Conservation (phyloP, 2,888 invertebrate species). For the Diarsia brunnea region DNA sequence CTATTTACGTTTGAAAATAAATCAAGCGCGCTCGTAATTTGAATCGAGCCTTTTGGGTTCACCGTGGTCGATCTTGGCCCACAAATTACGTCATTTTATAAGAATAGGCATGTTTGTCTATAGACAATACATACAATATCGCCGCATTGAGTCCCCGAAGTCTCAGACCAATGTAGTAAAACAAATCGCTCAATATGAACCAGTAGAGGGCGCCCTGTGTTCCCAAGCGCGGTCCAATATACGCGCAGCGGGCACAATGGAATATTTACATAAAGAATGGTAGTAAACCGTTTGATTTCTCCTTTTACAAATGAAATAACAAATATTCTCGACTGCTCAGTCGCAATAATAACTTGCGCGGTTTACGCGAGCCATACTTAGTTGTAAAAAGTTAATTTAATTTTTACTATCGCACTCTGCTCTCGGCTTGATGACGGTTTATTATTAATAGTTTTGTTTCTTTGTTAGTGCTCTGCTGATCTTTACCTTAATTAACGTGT, state of each 20-base stretch:
- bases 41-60: constrained; percentile 15
- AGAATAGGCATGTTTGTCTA: constrained; percentile 32
- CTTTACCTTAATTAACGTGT: constrained; percentile 34
- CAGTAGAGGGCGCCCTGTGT: constrained; percentile 44
- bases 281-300: constrained; percentile 75
- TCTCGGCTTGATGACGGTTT: constrained; percentile 48
- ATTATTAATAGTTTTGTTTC: constrained; percentile 58
- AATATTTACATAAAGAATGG: constrained; percentile 76
- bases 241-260: constrained; percentile 70
- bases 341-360: constrained; percentile 69
- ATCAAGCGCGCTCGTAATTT: constrained; percentile 18
- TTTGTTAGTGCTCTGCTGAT: constrained; percentile 46
- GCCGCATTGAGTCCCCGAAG: constrained; percentile 8
- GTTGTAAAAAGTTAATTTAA: constrained; percentile 72
- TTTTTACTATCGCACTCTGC: constrained; percentile 61
- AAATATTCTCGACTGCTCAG: constrained; percentile 70
- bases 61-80: constrained; percentile 25
- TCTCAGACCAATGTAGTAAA: constrained; percentile 43
- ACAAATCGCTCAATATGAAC: constrained; percentile 61
- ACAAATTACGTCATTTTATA: constrained; percentile 49
- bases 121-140: constrained; percentile 41
- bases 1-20: constrained; percentile 29
- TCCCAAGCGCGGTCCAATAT: constrained; percentile 62
- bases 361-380: constrained; percentile 62
- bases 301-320: constrained; percentile 75